These are phyloP conservation scores for Drosophila auraria DNA, from an alignment of 1,140 invertebrate species.

Conservation along the genomic window DNA sequence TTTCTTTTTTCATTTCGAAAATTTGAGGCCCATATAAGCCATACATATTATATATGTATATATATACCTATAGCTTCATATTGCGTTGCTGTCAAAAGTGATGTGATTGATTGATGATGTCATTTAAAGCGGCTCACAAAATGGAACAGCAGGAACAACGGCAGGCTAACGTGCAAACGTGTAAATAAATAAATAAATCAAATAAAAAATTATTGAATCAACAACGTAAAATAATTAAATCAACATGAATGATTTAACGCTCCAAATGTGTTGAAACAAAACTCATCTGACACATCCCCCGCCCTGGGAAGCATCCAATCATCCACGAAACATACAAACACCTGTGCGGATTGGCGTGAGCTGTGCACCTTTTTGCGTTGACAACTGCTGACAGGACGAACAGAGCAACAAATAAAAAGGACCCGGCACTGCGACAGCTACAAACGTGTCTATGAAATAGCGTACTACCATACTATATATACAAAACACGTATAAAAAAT, in stretches of 20 bases:
- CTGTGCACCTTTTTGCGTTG: conserved; percentile 65
- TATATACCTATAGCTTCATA: conserved; percentile 12
- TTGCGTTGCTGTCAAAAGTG: conserved; percentile 53
- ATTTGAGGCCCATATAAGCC: conserved; percentile 3
- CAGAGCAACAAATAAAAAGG: conserved; percentile 31
- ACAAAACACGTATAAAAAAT: conserved; percentile 32
- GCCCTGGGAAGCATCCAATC: conserved; percentile 8
- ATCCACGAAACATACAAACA: conserved; percentile 24
- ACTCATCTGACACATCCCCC: conserved; percentile 32
- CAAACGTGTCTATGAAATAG: conserved; percentile 46
- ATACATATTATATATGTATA: conserved; percentile 4
- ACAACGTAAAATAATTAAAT: conserved; percentile 82
- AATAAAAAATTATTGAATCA: conserved; percentile 78
- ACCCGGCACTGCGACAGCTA: conserved; percentile 7
- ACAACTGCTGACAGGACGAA: conserved; percentile 72
- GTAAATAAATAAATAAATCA: conserved; percentile 81
- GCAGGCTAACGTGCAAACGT: conserved; percentile 45
- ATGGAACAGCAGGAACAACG: conserved; percentile 38
- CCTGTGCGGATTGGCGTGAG: conserved; percentile 20
- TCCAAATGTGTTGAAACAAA: conserved; percentile 75
- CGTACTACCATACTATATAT: neutral
- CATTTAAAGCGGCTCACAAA: conserved; percentile 64
- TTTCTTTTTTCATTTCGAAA: conserved; percentile 11
- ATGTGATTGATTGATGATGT: conserved; percentile 78
- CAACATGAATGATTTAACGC: conserved; percentile 83